Evolutionary conservation across 2,113 vertebrate genomes (phyloP).

Genomic region (Melozone crissalis): DNA sequence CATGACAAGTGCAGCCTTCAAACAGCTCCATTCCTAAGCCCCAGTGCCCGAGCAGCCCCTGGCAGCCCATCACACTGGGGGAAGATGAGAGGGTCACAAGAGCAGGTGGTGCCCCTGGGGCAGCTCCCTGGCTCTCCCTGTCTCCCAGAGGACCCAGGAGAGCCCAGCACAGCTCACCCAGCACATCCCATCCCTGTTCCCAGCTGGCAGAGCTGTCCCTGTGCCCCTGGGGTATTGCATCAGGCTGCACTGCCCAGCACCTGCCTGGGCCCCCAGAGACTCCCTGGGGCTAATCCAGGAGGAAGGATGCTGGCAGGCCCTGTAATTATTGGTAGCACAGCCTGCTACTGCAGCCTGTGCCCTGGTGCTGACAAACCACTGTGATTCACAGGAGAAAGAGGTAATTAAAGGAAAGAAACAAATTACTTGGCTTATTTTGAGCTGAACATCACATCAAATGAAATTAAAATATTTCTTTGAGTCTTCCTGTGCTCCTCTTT

Average conservation of each 20-base stretch:
- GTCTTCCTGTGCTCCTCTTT: neutral
- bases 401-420: slow-evolving; percentile 50
- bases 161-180: neutral
- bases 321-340: neutral
- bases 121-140: neutral
- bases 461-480: neutral
- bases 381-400: slow-evolving; percentile 6
- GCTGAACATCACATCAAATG: neutral
- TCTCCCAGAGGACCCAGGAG: neutral
- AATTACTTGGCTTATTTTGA: slow-evolving; percentile 41
- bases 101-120: neutral
- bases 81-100: accelerated
- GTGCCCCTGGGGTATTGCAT: neutral
- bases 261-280: neutral
- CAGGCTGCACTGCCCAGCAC: neutral
- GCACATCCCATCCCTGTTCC: neutral
- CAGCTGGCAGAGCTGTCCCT: neutral
- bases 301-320: slow-evolving; percentile 1
- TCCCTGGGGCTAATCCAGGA: neutral
- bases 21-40: neutral
- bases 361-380: neutral
- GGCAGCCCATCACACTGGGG: accelerated
- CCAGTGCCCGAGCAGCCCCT: neutral
- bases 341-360: slow-evolving; percentile 6
- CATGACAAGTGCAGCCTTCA: neutral